Conservation (phyloP, 2,888 invertebrate genomes). For the Hylaea fasciaria region DNA sequence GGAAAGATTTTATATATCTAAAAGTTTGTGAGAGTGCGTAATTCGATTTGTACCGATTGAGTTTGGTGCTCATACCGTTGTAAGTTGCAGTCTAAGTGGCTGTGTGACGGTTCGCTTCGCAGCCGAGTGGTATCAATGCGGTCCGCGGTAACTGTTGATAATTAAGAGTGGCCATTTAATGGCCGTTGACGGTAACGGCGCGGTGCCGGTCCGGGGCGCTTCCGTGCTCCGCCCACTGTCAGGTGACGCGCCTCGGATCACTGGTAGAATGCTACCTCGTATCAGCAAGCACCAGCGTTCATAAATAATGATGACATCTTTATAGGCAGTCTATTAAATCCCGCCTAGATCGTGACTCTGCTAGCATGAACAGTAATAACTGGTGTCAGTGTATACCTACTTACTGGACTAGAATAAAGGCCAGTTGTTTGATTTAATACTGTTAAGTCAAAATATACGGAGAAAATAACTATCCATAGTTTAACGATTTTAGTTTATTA, state of each 20-base stretch:
- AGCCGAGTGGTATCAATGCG: slow-evolving; percentile 58
- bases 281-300: slow-evolving; percentile 36
- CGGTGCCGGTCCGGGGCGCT: slow-evolving; percentile 63
- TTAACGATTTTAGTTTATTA: no score
- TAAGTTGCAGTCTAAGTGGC: not conserved
- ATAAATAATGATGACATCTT: slow-evolving; percentile 12
- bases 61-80: slow-evolving; percentile 12
- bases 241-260: slow-evolving; percentile 49
- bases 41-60: no score
- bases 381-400: not conserved
- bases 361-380: not conserved
- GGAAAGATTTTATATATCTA: no score
- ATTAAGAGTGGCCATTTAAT: slow-evolving; percentile 79
- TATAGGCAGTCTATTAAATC: slow-evolving; percentile 13
- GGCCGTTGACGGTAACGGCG: slow-evolving; percentile 74
- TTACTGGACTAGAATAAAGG: not conserved
- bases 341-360: slow-evolving; percentile 8
- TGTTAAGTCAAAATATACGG: no score
- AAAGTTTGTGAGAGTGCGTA: no score
- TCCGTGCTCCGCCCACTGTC: slow-evolving; percentile 68
- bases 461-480: no score
- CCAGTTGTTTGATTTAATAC: no score
- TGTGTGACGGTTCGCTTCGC: slow-evolving; percentile 53
- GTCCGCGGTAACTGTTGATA: slow-evolving; percentile 79
- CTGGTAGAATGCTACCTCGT: slow-evolving; percentile 41